Percentiles rank a stretch among this genome's conserved stretches.
Evolutionary conservation across 2,888 invertebrate species (phyloP).

Genomic region (Strigamia crassipes): DNA sequence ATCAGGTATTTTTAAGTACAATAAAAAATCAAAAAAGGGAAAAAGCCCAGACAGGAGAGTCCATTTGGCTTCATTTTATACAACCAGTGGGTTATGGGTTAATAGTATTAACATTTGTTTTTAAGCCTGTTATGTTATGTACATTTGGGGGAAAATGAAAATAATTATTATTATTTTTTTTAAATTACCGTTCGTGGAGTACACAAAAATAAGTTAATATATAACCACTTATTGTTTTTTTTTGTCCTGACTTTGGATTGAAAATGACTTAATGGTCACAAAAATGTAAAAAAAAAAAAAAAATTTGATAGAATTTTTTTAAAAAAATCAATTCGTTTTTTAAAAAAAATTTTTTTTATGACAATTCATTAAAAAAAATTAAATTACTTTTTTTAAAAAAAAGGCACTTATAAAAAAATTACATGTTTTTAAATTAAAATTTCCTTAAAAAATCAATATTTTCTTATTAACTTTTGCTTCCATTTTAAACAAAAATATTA

Average conservation of each 20-base stretch:
- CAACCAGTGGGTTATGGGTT: slow-evolving; percentile 25
- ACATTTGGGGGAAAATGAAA: background rate
- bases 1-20: slow-evolving; percentile 41
- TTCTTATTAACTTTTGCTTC: background rate
- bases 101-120: background rate
- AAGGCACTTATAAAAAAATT: slow-evolving; percentile 39
- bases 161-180: background rate
- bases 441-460: slow-evolving; percentile 7
- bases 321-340: slow-evolving; percentile 1
- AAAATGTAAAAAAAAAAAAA: slow-evolving; percentile 16
- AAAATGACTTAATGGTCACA: slow-evolving; percentile 42
- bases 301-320: background rate
- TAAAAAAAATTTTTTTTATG: background rate
- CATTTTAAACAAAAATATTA: background rate
- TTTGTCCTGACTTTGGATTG: slow-evolving; percentile 43
- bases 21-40: slow-evolving; percentile 6
- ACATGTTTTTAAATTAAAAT: slow-evolving; percentile 14
- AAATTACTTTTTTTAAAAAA: background rate
- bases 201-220: slow-evolving; percentile 42
- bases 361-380: background rate
- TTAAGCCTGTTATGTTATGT: slow-evolving; percentile 11
- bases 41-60: slow-evolving; percentile 40
- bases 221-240: slow-evolving; percentile 27
- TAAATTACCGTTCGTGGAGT: slow-evolving; percentile 17
- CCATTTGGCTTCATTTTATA: slow-evolving; percentile 26